These are phyloP conservation scores for Uloborus plumipes DNA, from an alignment of 2,888 invertebrate genomes.

Conservation along the genomic window DNA sequence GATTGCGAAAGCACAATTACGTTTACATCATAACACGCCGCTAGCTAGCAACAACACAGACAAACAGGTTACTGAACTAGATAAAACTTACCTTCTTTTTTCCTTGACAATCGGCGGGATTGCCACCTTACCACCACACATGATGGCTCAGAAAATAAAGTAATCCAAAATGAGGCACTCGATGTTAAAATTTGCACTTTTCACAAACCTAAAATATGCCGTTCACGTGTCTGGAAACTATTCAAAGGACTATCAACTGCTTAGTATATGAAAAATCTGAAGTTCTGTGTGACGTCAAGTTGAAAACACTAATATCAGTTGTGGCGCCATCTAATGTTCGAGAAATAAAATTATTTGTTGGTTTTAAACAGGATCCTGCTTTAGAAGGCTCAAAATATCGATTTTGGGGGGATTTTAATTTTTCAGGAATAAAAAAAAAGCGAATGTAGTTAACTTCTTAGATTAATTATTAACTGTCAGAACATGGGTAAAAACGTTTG, in stretches of 20 bases:
- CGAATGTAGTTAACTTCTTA: no score
- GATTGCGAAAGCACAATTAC: no score
- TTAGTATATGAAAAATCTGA: conserved; percentile 11
- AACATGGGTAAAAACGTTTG: no score
- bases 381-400: no score
- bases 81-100: conserved; percentile 56
- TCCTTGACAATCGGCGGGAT: conserved; percentile 53
- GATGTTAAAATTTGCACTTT: background rate
- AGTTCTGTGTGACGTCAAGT: conserved; percentile 29
- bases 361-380: no score
- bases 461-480: no score
- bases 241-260: conserved; percentile 29
- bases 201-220: conserved; percentile 9
- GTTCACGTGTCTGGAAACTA: conserved; percentile 52
- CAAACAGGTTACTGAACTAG: conserved; percentile 35
- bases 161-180: conserved; percentile 31
- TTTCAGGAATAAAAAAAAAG: no score
- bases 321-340: conserved; percentile 43
- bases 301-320: background rate
- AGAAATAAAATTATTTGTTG: background rate
- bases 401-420: no score
- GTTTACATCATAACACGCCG: conserved; percentile 17
- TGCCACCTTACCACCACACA: conserved; percentile 57
- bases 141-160: conserved; percentile 15
- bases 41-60: conserved; percentile 8